Base-by-base conservation (phyloP, 35 echinoderm and acorn worm genomes). In the Diadema setosum region DNA sequence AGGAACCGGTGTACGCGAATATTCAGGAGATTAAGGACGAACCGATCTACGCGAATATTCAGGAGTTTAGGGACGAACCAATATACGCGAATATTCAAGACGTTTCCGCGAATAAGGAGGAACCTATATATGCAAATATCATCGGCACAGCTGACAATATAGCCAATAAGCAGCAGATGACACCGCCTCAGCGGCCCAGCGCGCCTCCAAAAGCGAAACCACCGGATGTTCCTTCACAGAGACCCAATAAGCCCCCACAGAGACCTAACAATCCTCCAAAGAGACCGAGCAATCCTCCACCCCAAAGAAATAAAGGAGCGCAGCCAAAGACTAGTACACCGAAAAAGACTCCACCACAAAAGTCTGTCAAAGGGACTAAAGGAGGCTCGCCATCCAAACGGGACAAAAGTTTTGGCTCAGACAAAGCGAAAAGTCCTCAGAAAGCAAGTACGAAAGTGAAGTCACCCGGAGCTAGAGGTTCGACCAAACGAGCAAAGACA, bases 1-100 rank as follows among this genome's bases (percentile, higher is more conserved):
- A 86, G 46, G 90, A 91, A n/a, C 46, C 86, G 20, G 34, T 80
- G 17, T 81, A 80, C 50, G 86, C 58, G 36, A 60, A 60, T 42
- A 40, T 39, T n/a, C 45, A n/a, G 67, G 33, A 31, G 25, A 80
- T 41, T 35, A 41, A 18, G n/a, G 39, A 78, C 40, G 44, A 42
- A 24, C 73, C 73, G 9, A n/a, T 52, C 2, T 39, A 78, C 20
- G 63, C 30, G 63, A 67, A 67, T 34, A 34, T 33, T 67, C 27
- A 34, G 30, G 27, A 18, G 63, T 67, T 33, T 32, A 34, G 63
- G 63, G 26, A 21, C 44, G 35, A 78, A 36, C 73, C 34, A 78
- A 5, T 78, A 14, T 78, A 78, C 40, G 34, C 39, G 44, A 41
- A 78, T 21, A 23, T 78, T 52, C 48, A 11, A 9, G 48, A n/a